A percentile compares a stretch with the other conserved stretches of the same genome.
Conservation (phyloP, 2,888 invertebrate genomes). For the Amorpha juglandis region DNA sequence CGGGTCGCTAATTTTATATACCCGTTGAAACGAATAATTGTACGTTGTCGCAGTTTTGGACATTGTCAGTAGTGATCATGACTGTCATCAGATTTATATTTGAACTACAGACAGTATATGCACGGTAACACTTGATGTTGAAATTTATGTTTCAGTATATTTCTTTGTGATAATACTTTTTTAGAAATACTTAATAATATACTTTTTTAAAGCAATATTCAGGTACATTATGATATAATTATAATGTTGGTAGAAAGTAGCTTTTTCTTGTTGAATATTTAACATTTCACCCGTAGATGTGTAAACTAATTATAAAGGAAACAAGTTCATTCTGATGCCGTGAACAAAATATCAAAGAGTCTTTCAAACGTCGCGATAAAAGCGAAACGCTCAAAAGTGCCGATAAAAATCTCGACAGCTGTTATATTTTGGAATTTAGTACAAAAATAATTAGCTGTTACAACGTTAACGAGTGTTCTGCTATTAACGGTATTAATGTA, state of each 20-base stretch:
- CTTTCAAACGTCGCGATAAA: slow-evolving; percentile 29
- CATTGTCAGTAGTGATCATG: too few relatives aligned
- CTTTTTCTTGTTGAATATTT: neutral
- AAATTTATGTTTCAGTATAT: too few relatives aligned
- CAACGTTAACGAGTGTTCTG: slow-evolving; percentile 39
- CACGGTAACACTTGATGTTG: too few relatives aligned
- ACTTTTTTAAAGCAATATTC: too few relatives aligned
- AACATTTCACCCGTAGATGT: neutral
- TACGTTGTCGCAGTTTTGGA: neutral
- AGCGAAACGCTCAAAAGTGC: slow-evolving; percentile 40
- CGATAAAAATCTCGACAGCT: slow-evolving; percentile 53
- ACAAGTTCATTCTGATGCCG: neutral
- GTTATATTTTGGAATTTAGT: slow-evolving; percentile 51
- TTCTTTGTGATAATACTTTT: too few relatives aligned
- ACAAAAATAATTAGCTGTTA: slow-evolving; percentile 63
- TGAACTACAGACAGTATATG: too few relatives aligned
- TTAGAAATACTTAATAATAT: too few relatives aligned
- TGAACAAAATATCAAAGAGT: slow-evolving; percentile 15
- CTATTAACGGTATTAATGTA: slow-evolving; percentile 61
- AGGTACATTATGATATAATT: too few relatives aligned
- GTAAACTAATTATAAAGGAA: slow-evolving; percentile 2
- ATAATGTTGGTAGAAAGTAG: neutral
- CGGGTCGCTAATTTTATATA: slow-evolving; percentile 20
- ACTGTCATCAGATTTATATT: too few relatives aligned
- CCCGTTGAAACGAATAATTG: neutral